Conservation (phyloP, 2,888 invertebrate genomes). For the Orthonevra nobilis region DNA sequence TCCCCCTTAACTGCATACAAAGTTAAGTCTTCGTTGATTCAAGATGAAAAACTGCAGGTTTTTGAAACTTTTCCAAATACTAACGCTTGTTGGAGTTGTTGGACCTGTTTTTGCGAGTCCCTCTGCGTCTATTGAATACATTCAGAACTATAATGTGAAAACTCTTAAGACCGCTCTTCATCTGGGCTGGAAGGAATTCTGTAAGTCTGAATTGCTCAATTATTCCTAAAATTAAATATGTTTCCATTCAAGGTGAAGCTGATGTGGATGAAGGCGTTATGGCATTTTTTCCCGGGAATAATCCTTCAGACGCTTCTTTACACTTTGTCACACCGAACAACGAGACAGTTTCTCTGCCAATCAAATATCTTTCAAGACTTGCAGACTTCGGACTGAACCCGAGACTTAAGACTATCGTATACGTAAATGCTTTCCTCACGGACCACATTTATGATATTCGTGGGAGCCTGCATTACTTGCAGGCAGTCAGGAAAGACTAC, state of each 20-base stretch:
- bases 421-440: constrained; percentile 75
- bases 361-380: constrained; percentile 75
- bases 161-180: constrained; percentile 8
- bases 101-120: too few species aligned
- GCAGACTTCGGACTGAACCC: constrained; percentile 75
- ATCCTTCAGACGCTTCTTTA: constrained; percentile 76
- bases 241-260: constrained; percentile 73
- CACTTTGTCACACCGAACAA: constrained; percentile 76
- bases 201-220: not conserved
- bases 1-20: not conserved
- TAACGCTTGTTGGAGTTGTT: not conserved
- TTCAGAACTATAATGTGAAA: constrained; percentile 32
- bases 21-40: not conserved
- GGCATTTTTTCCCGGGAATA: constrained; percentile 75
- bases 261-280: constrained; percentile 77
- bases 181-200: constrained; percentile 34
- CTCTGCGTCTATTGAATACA: constrained; percentile 25
- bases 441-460: constrained; percentile 75
- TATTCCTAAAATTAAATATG: not conserved
- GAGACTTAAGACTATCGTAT: constrained; percentile 74
- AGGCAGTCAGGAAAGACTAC: constrained; percentile 74
- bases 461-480: constrained; percentile 75
- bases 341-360: constrained; percentile 75
- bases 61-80: not conserved
- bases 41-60: not conserved